Base-by-base conservation (phyloP, 2,888 invertebrate genomes). In the Drosophila histrio region DNA sequence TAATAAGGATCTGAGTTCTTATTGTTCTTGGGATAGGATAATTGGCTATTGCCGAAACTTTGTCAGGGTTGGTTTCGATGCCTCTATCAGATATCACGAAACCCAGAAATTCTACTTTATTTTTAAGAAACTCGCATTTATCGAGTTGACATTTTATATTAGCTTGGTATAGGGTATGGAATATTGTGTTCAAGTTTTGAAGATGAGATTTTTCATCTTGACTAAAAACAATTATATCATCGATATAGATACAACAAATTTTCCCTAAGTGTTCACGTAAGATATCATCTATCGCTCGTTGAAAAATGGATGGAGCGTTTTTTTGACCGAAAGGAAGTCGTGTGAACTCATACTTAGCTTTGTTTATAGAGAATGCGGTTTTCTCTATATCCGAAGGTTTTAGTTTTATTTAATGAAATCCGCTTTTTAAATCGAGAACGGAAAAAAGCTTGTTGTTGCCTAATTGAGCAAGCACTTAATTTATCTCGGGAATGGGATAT, bases 41-140 rank as follows among this genome's bases (percentile, higher is more conserved):
- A 1, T 49, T 39, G 9, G 22, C 57, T 30, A 56, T 44, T 22
- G 49, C 47, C 9, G 6, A 0, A 2, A 50, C 50, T 26, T 50
- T 52, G 2, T 36, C n/a, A 13, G 59, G 59, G 3, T 61, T 54
- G 4, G 67, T 49, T 71, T 71, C 38, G 62, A 59, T 38, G 6
- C 34, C 34, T 2, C 17, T 34, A 2, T 34, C 34, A 2, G 34
- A 34, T 1, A 15, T 34, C 0, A 53, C 8, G 63, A 19, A 24
- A 7, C 17, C n/a, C 3, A 59, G 11, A 13, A 62, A 56, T 11
- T 30, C 15, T 5, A 58, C 21, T 13, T 26, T 26, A 2, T 24
- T 22, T 24, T 13, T 44, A n/a, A 63, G 54, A 17, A 43, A 47
- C 21, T 50, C 49, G 15, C 17, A 34, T 34, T 34, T 34, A 3